Evolutionary conservation across 2,888 invertebrate species (phyloP), one percentile per base, ranked within the genome.

Genomic region (Eudasyphora cyanicolor): DNA sequence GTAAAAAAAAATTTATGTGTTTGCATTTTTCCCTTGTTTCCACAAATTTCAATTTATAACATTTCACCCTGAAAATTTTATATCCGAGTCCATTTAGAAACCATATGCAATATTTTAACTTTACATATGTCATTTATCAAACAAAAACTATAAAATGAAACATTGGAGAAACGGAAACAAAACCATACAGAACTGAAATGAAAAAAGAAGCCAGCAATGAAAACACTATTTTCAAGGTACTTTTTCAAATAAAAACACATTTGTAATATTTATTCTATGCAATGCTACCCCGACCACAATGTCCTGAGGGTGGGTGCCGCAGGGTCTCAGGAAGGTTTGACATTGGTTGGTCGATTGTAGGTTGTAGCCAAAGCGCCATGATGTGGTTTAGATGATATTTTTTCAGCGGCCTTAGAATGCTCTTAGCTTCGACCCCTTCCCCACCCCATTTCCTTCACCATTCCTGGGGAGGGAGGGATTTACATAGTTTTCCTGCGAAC

Each of bases 181-280:
- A 54, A 67, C 60, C 70, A 70, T 19, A 62, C 14, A 21, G 54
- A 24, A 38, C 64, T 1, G 14, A n/a, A n/a, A n/a, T n/a, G 21
- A n/a, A 35, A 32, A 71, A 73, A 67, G 57, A 76, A 76, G 54
- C 54, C 49, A 54, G 67, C 21, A 77, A 69, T 69, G 60, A 60
- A 74, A 62, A 62, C 78, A 74, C 32, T 69, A 74, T 70, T 32
- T 54, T 74, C 74, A 75, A 82, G 77, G 77, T 70, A 70, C 45
- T 82, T 78, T 78, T 60, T 57, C 49, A 76, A 81, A 71, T n/a
- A n/a, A 76, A 3, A 75, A n/a, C 32, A 45, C 54, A 71, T 42
- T 24, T 73, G 60, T 73, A 57, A 49, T 21, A 51, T 54, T 73
- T 69, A 69, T 69, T 1, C n/a, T 8, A 69, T 29, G 12, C n/a